phyloP scores from a whole-genome alignment of 1,140 invertebrate species.

The Macrosteles quadrilineatus region DNA sequence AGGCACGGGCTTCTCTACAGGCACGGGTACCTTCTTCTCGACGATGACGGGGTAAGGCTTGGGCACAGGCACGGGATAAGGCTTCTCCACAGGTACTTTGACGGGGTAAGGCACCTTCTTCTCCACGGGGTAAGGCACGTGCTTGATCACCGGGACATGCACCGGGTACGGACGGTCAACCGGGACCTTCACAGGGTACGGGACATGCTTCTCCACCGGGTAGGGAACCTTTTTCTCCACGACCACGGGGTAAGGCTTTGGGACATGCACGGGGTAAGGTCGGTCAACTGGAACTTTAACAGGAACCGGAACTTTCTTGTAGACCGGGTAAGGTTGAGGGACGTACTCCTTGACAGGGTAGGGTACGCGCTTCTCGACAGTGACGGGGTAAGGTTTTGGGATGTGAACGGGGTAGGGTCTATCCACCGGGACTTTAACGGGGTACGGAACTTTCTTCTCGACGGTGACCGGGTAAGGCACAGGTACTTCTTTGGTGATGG shows the following conservation, averaged over 20 bases:
- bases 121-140: constrained; percentile 58
- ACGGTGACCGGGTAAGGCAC: constrained; percentile 52
- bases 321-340: constrained; percentile 67
- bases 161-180: constrained; percentile 53
- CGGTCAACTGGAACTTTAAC: constrained; percentile 40
- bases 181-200: constrained; percentile 54
- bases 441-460: constrained; percentile 31
- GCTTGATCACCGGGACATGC: constrained; percentile 57
- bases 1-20: constrained; percentile 67
- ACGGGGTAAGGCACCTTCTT: constrained; percentile 51
- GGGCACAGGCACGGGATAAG: constrained; percentile 39
- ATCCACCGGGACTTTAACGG: constrained; percentile 31
- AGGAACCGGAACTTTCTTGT: constrained; percentile 41
- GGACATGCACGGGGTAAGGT: constrained; percentile 27
- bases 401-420: constrained; percentile 50
- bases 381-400: constrained; percentile 62
- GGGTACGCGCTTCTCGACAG: constrained; percentile 64
- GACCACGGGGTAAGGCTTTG: constrained; percentile 29
- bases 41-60: constrained; percentile 41
- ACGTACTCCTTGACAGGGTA: constrained; percentile 61
- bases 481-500: constrained; percentile 33
- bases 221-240: constrained; percentile 30
- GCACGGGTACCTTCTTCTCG: constrained; percentile 38
- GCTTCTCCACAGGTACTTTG: constrained; percentile 57
- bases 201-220: constrained; percentile 59